Conservation (phyloP, 2,113 vertebrate species). For the Muntiacus reevesi region DNA sequence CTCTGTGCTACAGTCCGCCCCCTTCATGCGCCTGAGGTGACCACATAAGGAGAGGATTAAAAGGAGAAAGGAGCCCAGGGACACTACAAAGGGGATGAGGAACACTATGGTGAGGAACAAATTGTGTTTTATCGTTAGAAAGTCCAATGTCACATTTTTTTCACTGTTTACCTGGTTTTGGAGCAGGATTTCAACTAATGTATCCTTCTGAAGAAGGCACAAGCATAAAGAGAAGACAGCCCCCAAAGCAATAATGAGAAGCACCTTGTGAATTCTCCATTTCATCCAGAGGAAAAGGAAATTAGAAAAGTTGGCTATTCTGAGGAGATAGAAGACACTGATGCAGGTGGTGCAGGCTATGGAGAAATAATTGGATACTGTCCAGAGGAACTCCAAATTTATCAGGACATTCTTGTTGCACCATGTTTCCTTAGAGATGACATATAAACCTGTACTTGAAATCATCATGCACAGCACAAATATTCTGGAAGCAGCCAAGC, state of each 20-base stretch:
- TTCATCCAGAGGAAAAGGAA: slow-evolving; percentile 23
- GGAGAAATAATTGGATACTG: background rate
- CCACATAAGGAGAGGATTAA: background rate
- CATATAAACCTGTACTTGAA: background rate
- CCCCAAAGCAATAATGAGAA: background rate
- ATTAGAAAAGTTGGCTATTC: slow-evolving; percentile 7
- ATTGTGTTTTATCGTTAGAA: background rate
- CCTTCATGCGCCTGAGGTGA: background rate
- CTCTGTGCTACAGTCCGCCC: background rate
- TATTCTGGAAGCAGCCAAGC: background rate
- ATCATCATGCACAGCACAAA: background rate
- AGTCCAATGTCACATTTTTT: background rate
- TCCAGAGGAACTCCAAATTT: background rate
- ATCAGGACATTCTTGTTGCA: background rate
- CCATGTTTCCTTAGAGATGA: background rate
- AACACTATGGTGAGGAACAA: background rate
- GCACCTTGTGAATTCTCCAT: background rate
- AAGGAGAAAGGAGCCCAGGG: background rate
- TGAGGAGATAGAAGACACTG: slow-evolving; percentile 9
- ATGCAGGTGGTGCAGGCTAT: background rate
- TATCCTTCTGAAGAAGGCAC: background rate
- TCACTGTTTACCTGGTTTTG: background rate
- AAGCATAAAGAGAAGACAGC: background rate
- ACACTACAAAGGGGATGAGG: background rate
- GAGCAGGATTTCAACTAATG: accelerated